These are phyloP conservation scores for Chironomus tepperi DNA, from an alignment of 1,140 invertebrate species.

Conservation along the genomic window DNA sequence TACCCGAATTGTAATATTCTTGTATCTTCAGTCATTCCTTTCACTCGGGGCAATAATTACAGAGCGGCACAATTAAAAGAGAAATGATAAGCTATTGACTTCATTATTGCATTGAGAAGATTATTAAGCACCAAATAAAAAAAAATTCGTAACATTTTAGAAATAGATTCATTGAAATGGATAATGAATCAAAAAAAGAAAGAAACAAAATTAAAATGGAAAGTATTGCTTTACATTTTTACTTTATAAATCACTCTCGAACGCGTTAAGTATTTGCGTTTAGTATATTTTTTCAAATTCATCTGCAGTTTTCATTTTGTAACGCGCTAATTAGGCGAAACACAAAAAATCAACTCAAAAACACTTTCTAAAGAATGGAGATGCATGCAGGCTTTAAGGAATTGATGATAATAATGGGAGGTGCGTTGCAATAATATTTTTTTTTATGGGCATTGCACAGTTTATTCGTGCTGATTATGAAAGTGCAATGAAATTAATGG, in stretches of 20 bases:
- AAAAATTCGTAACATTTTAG: too few relatives aligned
- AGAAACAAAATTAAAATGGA: not conserved
- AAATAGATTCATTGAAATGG: not conserved
- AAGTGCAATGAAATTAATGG: not conserved
- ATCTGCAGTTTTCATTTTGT: not conserved
- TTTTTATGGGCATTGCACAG: not conserved
- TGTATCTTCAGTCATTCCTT: too few relatives aligned
- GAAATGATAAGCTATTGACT: too few relatives aligned
- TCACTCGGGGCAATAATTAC: too few relatives aligned
- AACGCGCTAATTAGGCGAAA: constrained; percentile 1
- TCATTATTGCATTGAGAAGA: too few relatives aligned
- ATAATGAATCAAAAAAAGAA: not conserved
- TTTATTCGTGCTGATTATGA: constrained; percentile 7
- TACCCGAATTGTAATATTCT: too few relatives aligned
- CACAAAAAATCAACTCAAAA: not conserved
- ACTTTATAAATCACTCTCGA: not conserved
- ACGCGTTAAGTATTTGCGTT: too few relatives aligned
- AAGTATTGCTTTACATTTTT: not conserved
- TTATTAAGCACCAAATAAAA: too few relatives aligned
- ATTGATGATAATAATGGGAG: not conserved
- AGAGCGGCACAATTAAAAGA: too few relatives aligned
- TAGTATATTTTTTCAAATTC: not conserved
- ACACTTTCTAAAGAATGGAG: constrained; percentile 4
- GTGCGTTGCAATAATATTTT: not conserved
- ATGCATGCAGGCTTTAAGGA: not conserved